These are phyloP conservation scores for Euwallacea similis DNA, from an alignment of 1,140 invertebrate genomes.

Conservation along the genomic window DNA sequence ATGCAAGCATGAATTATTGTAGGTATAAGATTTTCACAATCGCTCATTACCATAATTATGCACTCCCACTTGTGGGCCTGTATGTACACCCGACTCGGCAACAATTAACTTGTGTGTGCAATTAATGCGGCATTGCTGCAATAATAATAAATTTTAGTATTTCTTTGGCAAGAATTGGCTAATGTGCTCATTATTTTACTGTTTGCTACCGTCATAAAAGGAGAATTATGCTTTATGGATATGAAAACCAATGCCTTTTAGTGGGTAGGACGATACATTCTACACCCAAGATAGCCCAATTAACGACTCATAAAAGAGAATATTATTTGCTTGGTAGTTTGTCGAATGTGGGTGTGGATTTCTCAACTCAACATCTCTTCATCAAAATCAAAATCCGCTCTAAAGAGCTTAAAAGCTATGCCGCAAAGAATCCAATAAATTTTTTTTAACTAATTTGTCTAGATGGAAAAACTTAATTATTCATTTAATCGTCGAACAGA, in stretches of 20 bases:
- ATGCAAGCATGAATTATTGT: slow-evolving; percentile 21
- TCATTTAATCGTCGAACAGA: background rate
- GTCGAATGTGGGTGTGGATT: too few species aligned
- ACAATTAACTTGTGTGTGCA: slow-evolving; percentile 31
- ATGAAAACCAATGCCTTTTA: too few species aligned
- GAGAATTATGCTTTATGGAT: background rate
- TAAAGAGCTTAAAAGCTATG: too few species aligned
- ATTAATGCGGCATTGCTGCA: slow-evolving; percentile 21
- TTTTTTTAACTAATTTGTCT: too few species aligned
- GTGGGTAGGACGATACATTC: too few species aligned
- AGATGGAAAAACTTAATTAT: too few species aligned
- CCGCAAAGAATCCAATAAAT: too few species aligned
- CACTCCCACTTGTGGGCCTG: slow-evolving; percentile 31
- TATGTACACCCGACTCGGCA: slow-evolving; percentile 6
- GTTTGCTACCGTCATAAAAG: slow-evolving; percentile 6
- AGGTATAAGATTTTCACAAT: slow-evolving; percentile 29
- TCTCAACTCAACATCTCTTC: too few species aligned
- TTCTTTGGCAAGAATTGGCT: slow-evolving; percentile 11
- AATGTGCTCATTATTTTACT: slow-evolving; percentile 10
- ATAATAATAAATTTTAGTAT: slow-evolving; percentile 9
- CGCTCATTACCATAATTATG: slow-evolving; percentile 31
- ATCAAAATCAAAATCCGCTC: too few species aligned
- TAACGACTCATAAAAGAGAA: too few species aligned
- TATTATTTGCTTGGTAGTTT: too few species aligned
- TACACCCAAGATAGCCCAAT: too few species aligned